Conservation (phyloP, 2,888 invertebrate genomes). For the Entomobrya multifasciata region DNA sequence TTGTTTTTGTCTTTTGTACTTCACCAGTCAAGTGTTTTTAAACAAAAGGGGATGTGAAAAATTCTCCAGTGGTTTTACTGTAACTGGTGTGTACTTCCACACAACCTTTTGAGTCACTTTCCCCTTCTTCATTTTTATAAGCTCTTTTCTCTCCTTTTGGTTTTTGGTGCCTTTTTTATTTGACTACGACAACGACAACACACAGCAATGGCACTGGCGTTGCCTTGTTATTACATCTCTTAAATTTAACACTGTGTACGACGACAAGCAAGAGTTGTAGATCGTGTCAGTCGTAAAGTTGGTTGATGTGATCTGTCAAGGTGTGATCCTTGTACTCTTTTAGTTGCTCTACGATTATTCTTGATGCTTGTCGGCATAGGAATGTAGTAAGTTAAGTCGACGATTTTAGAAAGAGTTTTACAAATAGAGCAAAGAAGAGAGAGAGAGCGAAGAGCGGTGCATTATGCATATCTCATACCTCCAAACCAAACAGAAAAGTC, state of each 20-base stretch:
- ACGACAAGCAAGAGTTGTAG: constrained; percentile 17
- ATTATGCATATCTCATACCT: constrained; percentile 65
- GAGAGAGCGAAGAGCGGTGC: constrained; percentile 22
- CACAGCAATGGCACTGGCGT: too few relatives aligned
- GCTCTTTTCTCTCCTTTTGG: background rate
- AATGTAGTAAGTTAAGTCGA: background rate
- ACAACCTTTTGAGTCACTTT: constrained; percentile 41
- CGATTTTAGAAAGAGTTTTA: background rate
- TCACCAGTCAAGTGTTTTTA: constrained; percentile 55
- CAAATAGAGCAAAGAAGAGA: background rate
- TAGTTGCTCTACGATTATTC: constrained; percentile 23
- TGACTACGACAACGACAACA: too few relatives aligned
- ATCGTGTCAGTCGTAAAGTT: constrained; percentile 67
- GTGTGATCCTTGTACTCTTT: constrained; percentile 60
- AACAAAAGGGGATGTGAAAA: constrained; percentile 62
- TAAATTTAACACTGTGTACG: constrained; percentile 27
- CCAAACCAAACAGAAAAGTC: constrained; percentile 53
- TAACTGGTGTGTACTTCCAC: constrained; percentile 19
- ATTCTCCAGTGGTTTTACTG: constrained; percentile 67
- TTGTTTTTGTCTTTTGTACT: background rate
- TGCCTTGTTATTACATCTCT: constrained; percentile 17
- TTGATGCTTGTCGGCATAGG: constrained; percentile 30
- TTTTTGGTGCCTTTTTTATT: background rate
- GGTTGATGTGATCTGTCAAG: constrained; percentile 65
- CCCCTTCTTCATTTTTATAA: constrained; percentile 37